Percentiles rank a stretch among this genome's conserved stretches.
Evolutionary conservation across 2,888 invertebrate genomes (phyloP).

Genomic region (Apodemia mormo): DNA sequence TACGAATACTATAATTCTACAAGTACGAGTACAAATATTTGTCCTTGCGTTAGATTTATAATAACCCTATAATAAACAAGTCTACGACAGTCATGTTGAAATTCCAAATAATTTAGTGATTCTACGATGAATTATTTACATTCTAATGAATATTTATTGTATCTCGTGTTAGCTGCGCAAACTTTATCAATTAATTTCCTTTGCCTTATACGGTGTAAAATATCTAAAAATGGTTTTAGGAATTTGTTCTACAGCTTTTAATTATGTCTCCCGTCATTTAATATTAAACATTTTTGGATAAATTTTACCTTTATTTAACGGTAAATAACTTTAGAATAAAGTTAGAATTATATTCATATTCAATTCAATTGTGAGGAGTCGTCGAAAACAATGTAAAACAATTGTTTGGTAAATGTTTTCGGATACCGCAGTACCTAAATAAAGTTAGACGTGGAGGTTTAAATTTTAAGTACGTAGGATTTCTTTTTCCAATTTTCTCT

Average conservation of each 20-base stretch:
- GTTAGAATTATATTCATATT: neutral
- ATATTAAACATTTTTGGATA: neutral
- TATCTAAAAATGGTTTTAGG: conserved; percentile 29
- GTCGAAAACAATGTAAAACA: neutral
- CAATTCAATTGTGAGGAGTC: too few species aligned
- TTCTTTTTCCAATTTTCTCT: neutral
- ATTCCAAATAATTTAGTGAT: conserved; percentile 21
- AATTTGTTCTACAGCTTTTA: conserved; percentile 10
- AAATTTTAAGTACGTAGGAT: neutral
- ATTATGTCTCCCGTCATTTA: neutral
- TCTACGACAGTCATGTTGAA: conserved; percentile 18
- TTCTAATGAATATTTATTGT: conserved; percentile 30
- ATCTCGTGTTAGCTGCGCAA: conserved; percentile 42
- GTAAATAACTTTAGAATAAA: neutral
- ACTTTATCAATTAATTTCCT: conserved; percentile 59
- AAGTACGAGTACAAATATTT: too few species aligned
- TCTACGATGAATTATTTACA: conserved; percentile 24
- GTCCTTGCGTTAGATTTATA: too few species aligned
- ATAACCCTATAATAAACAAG: neutral
- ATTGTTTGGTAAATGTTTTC: neutral
- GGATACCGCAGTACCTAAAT: neutral
- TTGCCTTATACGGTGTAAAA: conserved; percentile 41
- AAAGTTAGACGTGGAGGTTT: neutral
- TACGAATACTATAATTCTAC: too few species aligned
- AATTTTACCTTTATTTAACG: neutral